Evolutionary conservation across 2,888 invertebrate genomes (phyloP).

Genomic region (Anthophora plumipes): DNA sequence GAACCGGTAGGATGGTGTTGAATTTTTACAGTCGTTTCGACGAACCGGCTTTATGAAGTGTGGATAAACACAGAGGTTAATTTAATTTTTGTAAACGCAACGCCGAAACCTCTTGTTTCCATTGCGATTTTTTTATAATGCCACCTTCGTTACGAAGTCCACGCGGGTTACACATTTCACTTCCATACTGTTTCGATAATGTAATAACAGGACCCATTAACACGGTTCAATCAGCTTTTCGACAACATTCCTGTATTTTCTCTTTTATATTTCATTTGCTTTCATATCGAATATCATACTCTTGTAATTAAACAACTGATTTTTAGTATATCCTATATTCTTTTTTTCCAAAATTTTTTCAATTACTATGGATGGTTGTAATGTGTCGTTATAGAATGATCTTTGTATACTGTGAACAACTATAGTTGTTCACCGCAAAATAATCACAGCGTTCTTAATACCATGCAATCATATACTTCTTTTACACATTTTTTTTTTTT

Average conservation of each 20-base stretch:
- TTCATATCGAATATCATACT: not conserved
- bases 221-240: not conserved
- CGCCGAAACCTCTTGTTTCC: not conserved
- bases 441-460: no score
- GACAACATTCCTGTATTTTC: not conserved
- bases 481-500: no score
- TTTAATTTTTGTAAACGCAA: constrained; percentile 31
- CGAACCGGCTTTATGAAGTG: constrained; percentile 25
- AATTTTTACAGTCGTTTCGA: constrained; percentile 12
- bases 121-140: constrained; percentile 27
- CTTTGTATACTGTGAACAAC: no score
- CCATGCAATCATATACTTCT: no score
- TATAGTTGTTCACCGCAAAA: no score
- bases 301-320: not conserved
- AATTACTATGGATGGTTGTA: no score
- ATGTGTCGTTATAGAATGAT: no score
- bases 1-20: not conserved
- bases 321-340: no score
- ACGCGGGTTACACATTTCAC: no score
- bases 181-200: not conserved
- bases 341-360: no score
- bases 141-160: not conserved
- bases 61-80: constrained; percentile 26
- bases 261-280: not conserved
- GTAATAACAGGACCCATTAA: not conserved